Base-by-base conservation (phyloP, 64 coral and sea anemone genomes). In the Actinia equina region DNA sequence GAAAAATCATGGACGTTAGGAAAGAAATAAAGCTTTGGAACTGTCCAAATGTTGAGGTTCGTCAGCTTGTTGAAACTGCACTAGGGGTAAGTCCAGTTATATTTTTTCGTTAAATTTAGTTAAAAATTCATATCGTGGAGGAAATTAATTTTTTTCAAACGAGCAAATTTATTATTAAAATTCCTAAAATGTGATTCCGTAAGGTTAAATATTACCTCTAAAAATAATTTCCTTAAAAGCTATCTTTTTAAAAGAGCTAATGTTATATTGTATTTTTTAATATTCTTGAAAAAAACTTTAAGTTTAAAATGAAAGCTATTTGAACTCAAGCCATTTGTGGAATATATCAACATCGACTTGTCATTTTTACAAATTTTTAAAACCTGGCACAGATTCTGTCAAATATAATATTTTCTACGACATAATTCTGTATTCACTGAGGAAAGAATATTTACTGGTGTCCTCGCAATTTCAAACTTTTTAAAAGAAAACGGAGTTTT, bases 21-120 rank as follows among this genome's bases (percentile, higher is more conserved):
- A 88, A 93, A 15, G 94, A 96, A 70, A 79, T 89, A 20, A 93
- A 90, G 16, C 71, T 83, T 20, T 96, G 94, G 91, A 88, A 85
- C 15, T 56, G 69, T 49, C 85, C 88, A 17, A 57, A 86, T 0
- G 20, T 58, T 2, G 71, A 90, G 20, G 91, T 96, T 12, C 77
- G 92, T n/a, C 43, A 87, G 20, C 59, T 93, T 20, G 86, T 96
- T 19, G 82, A 51, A 19, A 76, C 26, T 6, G 88, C 77, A 30
- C 49, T 93, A 71, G 91, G 41, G 71, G 53, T 58, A 41, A 45
- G 16, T n/a, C 1, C 30, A 37, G 30, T 37, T 37, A 37, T 37
- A 37, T 37, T 37, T 37, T 37, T 37, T 37, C 1, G 30, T 37
- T 37, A 37, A 37, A 37, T 37, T 37, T 37, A 37, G 30, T 37